Percentiles rank a stretch among this genome's conserved stretches.
Evolutionary conservation across 2,113 vertebrate species (phyloP).

Genomic region (Astatoreochromis straeleni): DNA sequence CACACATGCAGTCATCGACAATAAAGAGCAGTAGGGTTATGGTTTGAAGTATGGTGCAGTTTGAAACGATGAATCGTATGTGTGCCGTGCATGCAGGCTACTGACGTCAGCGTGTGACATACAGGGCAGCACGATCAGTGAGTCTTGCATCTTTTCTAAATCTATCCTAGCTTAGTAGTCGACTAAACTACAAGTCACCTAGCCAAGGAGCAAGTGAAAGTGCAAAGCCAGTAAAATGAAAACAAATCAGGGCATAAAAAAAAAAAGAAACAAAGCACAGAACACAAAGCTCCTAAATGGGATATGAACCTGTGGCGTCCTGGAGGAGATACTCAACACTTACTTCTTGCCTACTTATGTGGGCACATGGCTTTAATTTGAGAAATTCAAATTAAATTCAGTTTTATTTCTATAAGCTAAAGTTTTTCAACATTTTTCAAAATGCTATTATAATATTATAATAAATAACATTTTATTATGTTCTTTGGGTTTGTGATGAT

Average conservation of each 20-base stretch:
- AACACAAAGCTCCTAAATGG: neutral
- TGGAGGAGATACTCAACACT: neutral
- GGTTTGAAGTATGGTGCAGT: neutral
- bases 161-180: neutral
- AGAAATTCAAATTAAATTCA: neutral
- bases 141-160: neutral
- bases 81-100: neutral
- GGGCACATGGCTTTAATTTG: neutral
- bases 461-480: neutral
- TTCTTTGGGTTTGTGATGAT: neutral
- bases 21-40: neutral
- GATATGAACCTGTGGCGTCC: neutral
- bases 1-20: neutral
- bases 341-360: neutral
- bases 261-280: neutral
- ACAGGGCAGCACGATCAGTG: neutral
- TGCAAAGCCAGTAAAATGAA: neutral
- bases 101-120: neutral
- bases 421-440: neutral
- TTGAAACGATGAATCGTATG: neutral
- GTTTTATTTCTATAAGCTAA: neutral
- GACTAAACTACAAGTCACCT: neutral
- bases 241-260: neutral
- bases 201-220: neutral
- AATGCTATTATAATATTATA: neutral